These are phyloP conservation scores for Drosophila santomea DNA, from an alignment of 1,140 invertebrate species.

Conservation along the genomic window DNA sequence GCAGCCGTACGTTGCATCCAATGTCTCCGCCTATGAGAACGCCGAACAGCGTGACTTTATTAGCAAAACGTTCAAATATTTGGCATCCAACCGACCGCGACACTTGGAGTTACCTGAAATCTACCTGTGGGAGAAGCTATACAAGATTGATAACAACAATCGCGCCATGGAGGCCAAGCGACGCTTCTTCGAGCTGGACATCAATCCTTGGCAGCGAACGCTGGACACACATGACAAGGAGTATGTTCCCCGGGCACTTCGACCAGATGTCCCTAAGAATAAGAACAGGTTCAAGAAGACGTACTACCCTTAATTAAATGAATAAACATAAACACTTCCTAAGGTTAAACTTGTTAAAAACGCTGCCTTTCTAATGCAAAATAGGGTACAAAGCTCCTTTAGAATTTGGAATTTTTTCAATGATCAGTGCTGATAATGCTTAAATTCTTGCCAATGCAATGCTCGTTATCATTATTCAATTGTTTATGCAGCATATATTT, in stretches of 20 bases:
- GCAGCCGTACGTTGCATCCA: slow-evolving; percentile 89
- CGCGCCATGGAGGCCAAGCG: slow-evolving; percentile 88
- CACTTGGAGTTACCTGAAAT: slow-evolving; percentile 88
- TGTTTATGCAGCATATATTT: no score
- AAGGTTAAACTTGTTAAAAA: slow-evolving; percentile 6
- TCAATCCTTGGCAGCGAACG: slow-evolving; percentile 86
- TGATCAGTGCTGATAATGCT: no score
- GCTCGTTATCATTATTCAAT: no score
- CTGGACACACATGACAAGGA: slow-evolving; percentile 88
- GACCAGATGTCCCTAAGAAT: slow-evolving; percentile 86
- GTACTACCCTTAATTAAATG: slow-evolving; percentile 86
- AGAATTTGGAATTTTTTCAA: no score
- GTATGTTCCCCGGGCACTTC: slow-evolving; percentile 88
- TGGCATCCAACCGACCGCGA: slow-evolving; percentile 88
- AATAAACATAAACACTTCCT: slow-evolving; percentile 3
- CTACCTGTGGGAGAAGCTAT: slow-evolving; percentile 91
- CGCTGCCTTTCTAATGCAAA: neutral
- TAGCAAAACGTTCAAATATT: slow-evolving; percentile 88
- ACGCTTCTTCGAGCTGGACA: slow-evolving; percentile 88
- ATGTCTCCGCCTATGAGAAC: slow-evolving; percentile 89
- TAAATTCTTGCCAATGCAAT: no score
- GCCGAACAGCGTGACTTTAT: slow-evolving; percentile 89
- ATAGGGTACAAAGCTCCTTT: neutral
- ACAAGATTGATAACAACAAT: slow-evolving; percentile 89
- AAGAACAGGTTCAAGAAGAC: slow-evolving; percentile 87